Evolutionary conservation across 2,113 vertebrate genomes (phyloP).

Genomic region (Zosterops pallidus): DNA sequence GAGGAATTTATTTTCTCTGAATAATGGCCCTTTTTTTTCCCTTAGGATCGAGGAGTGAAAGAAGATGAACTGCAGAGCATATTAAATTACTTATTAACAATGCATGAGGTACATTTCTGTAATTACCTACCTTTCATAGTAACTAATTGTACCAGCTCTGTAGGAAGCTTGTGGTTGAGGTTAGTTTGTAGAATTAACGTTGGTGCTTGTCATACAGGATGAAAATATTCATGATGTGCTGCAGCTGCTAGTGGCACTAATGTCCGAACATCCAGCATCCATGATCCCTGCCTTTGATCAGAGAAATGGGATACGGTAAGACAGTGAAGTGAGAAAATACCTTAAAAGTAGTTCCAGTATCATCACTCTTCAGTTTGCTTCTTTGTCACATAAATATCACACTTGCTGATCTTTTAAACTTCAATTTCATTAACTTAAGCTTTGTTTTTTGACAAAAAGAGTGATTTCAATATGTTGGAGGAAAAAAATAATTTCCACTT

Average conservation of each 20-base stretch:
- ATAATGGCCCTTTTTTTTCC: neutral
- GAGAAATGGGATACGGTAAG: conserved; percentile 96
- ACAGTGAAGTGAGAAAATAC: conserved; percentile 16
- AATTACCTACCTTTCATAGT: conserved; percentile 32
- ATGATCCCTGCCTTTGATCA: conserved; percentile 99
- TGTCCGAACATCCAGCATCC: conserved; percentile 96
- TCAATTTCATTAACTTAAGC: neutral
- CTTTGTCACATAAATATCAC: neutral
- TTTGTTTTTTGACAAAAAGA: neutral
- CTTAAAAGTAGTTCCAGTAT: neutral
- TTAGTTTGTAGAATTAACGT: conserved; percentile 52
- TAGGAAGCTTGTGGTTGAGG: conserved; percentile 1
- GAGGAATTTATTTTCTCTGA: conserved; percentile 8
- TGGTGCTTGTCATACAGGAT: conserved; percentile 79
- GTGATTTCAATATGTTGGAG: neutral
- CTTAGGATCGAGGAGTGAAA: conserved; percentile 94
- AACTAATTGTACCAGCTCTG: neutral
- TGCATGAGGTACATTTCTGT: conserved; percentile 90
- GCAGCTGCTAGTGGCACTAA: conserved; percentile 94
- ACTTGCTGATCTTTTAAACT: neutral
- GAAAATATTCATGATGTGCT: conserved; percentile 98
- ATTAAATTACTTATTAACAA: conserved; percentile 94
- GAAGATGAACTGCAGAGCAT: conserved; percentile 98
- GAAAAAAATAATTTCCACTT: neutral
- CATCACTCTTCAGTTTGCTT: neutral